Evolutionary conservation across 2,888 invertebrate genomes (phyloP).

Genomic region (Lasioglossum calceatum): DNA sequence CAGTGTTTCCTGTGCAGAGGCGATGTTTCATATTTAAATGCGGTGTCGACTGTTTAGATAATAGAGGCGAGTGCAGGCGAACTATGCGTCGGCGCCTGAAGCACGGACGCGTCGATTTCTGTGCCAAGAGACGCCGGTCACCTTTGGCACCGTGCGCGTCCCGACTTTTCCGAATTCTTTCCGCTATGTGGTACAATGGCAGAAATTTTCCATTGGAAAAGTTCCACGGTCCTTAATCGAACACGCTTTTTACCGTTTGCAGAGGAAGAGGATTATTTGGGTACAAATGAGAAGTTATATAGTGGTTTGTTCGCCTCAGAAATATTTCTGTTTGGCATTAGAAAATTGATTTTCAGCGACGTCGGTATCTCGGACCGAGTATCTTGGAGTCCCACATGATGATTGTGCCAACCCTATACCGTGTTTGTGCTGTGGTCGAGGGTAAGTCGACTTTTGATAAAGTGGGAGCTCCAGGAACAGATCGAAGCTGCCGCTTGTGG

Average conservation of each 20-base stretch:
- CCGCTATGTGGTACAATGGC: not conserved
- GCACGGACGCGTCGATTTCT: constrained; percentile 28
- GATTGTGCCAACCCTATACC: not conserved
- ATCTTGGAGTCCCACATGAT: not conserved
- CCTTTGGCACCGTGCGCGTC: constrained; percentile 32
- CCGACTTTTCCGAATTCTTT: constrained; percentile 24
- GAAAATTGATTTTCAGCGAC: not conserved
- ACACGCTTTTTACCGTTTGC: not conserved
- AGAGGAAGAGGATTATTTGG: not conserved
- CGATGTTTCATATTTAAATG: constrained; percentile 1
- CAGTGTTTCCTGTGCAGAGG: not conserved
- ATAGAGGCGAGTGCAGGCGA: constrained; percentile 22
- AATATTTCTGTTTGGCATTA: not conserved
- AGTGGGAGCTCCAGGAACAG: not conserved
- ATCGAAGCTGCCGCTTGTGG: not conserved
- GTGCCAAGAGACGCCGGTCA: constrained; percentile 51
- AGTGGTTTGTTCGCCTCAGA: not conserved
- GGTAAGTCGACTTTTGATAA: constrained; percentile 16
- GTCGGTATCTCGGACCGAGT: not conserved
- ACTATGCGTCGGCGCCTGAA: constrained; percentile 30
- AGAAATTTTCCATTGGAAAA: not conserved
- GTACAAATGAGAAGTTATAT: not conserved
- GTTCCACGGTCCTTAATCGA: not conserved
- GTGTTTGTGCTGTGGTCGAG: constrained; percentile 7
- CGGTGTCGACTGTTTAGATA: constrained; percentile 4